Evolutionary conservation across 2,113 vertebrate species (phyloP).

Genomic region (Amphiprion percula): DNA sequence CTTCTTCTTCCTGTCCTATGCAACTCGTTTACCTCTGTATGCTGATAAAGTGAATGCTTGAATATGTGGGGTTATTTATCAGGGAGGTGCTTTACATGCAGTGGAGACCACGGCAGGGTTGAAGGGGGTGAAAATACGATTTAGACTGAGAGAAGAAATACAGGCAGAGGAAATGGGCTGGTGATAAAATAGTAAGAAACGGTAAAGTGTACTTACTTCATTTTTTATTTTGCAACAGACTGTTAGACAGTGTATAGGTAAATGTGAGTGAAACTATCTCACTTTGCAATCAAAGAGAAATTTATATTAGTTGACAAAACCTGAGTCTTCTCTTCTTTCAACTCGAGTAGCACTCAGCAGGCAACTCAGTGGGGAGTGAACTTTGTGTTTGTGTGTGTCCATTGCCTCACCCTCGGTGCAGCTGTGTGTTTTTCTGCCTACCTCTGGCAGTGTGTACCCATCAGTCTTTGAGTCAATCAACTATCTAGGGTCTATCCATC

Average conservation of each 20-base stretch:
- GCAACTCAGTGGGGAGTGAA: conserved; percentile 15
- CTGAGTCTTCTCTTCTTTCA: conserved; percentile 31
- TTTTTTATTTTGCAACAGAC: conserved; percentile 12
- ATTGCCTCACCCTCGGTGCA: conserved; percentile 14
- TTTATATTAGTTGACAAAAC: conserved; percentile 22
- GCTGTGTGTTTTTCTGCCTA: conserved; percentile 37
- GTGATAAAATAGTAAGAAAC: conserved; percentile 21
- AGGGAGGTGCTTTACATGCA: conserved; percentile 61
- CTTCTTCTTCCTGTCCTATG: background rate
- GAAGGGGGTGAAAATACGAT: conserved; percentile 47
- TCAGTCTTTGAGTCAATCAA: conserved; percentile 56
- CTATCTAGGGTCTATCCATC: conserved; percentile 44
- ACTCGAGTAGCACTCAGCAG: conserved; percentile 33
- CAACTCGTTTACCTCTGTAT: conserved; percentile 50
- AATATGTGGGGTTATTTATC: conserved; percentile 69
- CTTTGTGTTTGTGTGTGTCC: conserved; percentile 22
- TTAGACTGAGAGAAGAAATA: conserved; percentile 53
- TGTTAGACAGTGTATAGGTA: background rate
- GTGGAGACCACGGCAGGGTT: conserved; percentile 49
- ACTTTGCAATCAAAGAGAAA: conserved; percentile 33
- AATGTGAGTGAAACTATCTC: conserved; percentile 13
- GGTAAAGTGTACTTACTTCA: conserved; percentile 39
- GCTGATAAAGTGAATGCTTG: conserved; percentile 63
- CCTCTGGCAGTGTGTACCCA: conserved; percentile 28
- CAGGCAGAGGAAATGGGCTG: conserved; percentile 26